Conservation (phyloP, 30 jellyfish, hydroid and myxozoan genomes). For the Chrysaora quinquecirrha region DNA sequence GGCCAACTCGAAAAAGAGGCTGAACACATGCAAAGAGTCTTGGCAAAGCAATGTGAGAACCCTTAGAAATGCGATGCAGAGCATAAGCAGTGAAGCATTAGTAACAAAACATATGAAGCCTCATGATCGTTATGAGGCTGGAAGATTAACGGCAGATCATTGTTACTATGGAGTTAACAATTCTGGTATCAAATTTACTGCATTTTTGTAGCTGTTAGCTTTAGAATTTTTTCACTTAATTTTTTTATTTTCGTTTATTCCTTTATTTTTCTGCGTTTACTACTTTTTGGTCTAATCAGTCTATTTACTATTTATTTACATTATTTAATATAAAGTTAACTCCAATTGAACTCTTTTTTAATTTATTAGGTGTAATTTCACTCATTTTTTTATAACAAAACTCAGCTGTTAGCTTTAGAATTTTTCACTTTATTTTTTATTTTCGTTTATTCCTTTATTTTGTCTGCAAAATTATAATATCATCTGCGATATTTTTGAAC, state of each 20-base stretch:
- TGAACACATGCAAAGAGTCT: slow-evolving; percentile 68
- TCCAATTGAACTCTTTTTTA: too few species aligned
- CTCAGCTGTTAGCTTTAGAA: too few species aligned
- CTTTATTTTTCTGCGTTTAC: neutral
- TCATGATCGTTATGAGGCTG: slow-evolving; percentile 16
- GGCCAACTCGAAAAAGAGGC: slow-evolving; percentile 54
- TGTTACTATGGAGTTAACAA: slow-evolving; percentile 54
- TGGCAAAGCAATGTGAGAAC: slow-evolving; percentile 69
- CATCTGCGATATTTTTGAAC: too few species aligned
- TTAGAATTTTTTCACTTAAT: too few species aligned
- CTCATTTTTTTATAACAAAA: too few species aligned
- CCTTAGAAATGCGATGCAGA: slow-evolving; percentile 58
- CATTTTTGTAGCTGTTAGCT: neutral
- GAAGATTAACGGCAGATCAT: slow-evolving; percentile 34
- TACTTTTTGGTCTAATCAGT: too few species aligned
- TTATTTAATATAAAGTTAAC: too few species aligned
- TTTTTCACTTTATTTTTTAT: too few species aligned
- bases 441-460: too few species aligned
- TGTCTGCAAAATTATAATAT: too few species aligned
- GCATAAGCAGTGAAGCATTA: slow-evolving; percentile 50
- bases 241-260: neutral
- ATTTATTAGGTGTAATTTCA: too few species aligned
- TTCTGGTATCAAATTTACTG: slow-evolving; percentile 1
- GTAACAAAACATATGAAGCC: slow-evolving; percentile 7
- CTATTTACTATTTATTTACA: too few species aligned